Evolutionary conservation across 1,140 invertebrate species (phyloP), one percentile per base, ranked within the genome.

Genomic region (Belonocnema kinseyi): DNA sequence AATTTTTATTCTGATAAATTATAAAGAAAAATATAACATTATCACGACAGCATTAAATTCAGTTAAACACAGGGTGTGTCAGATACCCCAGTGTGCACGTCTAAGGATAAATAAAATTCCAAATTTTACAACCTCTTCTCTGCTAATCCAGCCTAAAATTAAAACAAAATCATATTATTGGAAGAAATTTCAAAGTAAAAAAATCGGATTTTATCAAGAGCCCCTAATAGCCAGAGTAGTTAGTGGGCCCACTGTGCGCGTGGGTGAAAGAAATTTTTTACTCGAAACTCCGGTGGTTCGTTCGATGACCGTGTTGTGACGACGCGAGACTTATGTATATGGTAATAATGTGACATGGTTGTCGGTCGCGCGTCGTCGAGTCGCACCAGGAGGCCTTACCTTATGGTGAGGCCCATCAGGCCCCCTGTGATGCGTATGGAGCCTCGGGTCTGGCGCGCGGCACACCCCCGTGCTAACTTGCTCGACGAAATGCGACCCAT

Each of bases 271-370:
- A 13, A 71, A n/a, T 75, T 82, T 84, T 84, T 82, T 78, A 66
- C 54, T 66, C 73, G 72, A 74, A 71, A 77, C 78, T 80, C 74
- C 77, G 78, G 78, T 79, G 77, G 76, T 81, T 80, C 82, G 51
- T 76, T 82, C 73, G 77, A 56, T 80, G 72, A 79, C 74, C 79
- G 78, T 87, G 83, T 86, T 85, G 85, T 86, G 86, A 86, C 85
- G 85, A 85, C 81, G 80, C 82, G 83, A 74, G 76, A 76, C 77
- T 81, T 80, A 85, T 82, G 85, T 83, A 84, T 87, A 87, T 86
- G 86, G 84, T 86, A 87, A 87, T 89, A 88, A 89, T 89, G 86
- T 89, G 88, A 89, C 88, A 86, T 87, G 87, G 85, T 88, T 86
- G 87, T 88, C 86, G 87, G 86, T 88, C 81, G 85, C 86, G 84